Percentiles rank a stretch among this genome's conserved stretches.
Evolutionary conservation across 2,888 invertebrate species (phyloP).

Genomic region (Tenodera sinensis): DNA sequence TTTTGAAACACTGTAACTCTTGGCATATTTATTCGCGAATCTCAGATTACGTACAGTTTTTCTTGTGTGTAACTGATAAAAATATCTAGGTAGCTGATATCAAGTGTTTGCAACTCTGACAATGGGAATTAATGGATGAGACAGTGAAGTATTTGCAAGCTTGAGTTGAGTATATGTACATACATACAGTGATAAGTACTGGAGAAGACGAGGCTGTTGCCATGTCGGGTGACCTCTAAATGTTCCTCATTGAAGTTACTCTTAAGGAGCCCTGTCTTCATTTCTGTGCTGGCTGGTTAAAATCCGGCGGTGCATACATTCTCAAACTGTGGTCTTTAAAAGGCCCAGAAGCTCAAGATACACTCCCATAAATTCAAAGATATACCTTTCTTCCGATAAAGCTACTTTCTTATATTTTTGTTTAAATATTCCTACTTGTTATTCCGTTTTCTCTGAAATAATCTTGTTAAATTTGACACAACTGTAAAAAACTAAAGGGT

Average conservation of each 20-base stretch:
- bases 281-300: too few species aligned
- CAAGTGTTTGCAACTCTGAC: not conserved
- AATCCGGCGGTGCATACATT: too few species aligned
- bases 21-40: not conserved
- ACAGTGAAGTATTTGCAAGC: not conserved
- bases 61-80: not conserved
- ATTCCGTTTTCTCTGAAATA: too few species aligned
- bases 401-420: too few species aligned
- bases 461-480: too few species aligned
- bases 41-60: not conserved
- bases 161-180: not conserved
- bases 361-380: too few species aligned
- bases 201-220: not conserved
- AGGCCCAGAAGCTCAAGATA: too few species aligned
- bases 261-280: not conserved
- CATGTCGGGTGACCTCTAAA: not conserved
- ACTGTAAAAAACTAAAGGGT: too few species aligned
- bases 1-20: not conserved
- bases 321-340: too few species aligned
- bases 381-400: too few species aligned
- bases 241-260: not conserved
- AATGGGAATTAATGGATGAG: not conserved
- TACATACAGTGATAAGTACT: not conserved
- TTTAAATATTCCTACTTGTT: too few species aligned
- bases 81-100: not conserved